These are phyloP conservation scores for Sylvilagus floridanus DNA, from an alignment of 2,797 vertebrate species.

Conservation along the genomic window DNA sequence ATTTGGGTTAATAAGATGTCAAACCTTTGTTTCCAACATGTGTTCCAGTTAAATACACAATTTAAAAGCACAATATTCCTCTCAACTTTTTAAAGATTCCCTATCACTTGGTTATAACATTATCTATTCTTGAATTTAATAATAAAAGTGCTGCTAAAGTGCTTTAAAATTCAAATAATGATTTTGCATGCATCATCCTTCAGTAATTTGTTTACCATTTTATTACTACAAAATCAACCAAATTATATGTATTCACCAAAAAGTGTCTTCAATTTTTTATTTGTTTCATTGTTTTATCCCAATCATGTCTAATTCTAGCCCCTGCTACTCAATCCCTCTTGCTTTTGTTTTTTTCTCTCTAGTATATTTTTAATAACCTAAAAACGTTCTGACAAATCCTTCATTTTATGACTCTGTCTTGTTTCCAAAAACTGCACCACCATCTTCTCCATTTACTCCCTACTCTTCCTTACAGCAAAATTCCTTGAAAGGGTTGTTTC, in stretches of 20 bases:
- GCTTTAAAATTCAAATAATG: not conserved
- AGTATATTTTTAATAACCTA: not conserved
- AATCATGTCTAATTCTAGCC: not conserved
- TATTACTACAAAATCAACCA: not conserved
- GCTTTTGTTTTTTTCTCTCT: not conserved
- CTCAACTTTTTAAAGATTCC: not conserved
- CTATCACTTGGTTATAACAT: too few relatives aligned
- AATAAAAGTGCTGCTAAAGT: not conserved
- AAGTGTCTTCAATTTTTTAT: not conserved
- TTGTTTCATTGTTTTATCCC: not conserved
- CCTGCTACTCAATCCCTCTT: not conserved
- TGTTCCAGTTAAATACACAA: constrained; percentile 44
- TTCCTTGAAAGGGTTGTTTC: not conserved
- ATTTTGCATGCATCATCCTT: not conserved
- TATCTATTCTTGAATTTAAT: not conserved
- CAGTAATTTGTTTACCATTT: not conserved
- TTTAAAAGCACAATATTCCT: constrained; percentile 43
- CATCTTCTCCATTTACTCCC: not conserved
- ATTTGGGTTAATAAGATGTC: constrained; percentile 59
- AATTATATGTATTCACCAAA: accelerated
- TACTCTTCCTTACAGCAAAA: not conserved
- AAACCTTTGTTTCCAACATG: constrained; percentile 42
- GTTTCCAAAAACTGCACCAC: not conserved
- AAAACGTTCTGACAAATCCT: not conserved
- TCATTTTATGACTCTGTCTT: not conserved